phyloP scores from a whole-genome alignment of 2,797 vertebrate genomes.

The Dermochelys coriacea region DNA sequence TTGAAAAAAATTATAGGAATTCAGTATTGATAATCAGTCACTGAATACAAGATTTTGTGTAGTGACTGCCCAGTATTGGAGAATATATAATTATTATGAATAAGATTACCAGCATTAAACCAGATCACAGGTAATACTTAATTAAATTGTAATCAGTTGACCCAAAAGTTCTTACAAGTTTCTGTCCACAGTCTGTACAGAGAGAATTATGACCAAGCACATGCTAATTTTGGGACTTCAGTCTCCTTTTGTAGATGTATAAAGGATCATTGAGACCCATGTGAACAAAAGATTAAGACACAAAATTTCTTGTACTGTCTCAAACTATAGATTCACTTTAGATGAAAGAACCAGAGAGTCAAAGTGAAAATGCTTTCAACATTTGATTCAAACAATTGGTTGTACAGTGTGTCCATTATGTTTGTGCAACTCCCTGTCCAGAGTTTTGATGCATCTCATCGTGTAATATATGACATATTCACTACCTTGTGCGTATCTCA shows the following conservation, averaged over 20 bases:
- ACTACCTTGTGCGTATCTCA: neutral
- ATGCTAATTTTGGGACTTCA: neutral
- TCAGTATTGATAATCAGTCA: neutral
- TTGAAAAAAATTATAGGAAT: neutral
- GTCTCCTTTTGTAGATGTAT: neutral
- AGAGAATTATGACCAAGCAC: neutral
- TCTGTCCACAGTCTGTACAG: neutral
- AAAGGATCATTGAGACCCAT: neutral
- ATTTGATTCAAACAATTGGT: neutral
- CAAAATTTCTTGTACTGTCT: neutral
- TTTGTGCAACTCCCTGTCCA: neutral
- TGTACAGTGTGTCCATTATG: neutral
- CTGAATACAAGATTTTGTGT: neutral
- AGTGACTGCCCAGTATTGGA: neutral
- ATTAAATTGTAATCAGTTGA: neutral
- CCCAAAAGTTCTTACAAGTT: neutral
- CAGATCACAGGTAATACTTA: neutral
- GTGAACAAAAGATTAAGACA: neutral
- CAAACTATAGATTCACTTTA: neutral
- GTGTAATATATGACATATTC: accelerated
- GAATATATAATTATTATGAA: neutral
- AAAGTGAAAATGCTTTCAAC: neutral
- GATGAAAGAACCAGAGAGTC: neutral
- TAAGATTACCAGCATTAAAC: neutral
- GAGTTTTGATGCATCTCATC: neutral